phyloP scores from a whole-genome alignment of 2,797 vertebrate genomes.

The Pipistrellus pipistrellus region DNA sequence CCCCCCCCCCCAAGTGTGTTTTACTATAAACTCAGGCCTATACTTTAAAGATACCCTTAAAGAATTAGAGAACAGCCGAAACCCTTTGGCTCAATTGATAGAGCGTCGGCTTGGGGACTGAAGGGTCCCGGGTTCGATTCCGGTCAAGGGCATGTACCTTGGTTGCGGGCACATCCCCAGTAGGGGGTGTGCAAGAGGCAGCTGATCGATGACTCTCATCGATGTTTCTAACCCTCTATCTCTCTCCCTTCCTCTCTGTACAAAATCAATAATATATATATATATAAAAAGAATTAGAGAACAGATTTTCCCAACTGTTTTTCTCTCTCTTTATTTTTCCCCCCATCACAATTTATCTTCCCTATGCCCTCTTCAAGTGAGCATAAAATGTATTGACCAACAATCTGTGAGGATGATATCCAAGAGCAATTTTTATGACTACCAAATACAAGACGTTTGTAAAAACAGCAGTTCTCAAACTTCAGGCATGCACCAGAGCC shows the following conservation, averaged over 20 bases:
- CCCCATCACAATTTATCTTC: neutral
- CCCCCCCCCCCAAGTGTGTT: neutral
- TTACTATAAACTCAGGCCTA: conserved; percentile 36
- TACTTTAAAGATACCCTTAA: conserved; percentile 28
- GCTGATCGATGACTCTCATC: no score
- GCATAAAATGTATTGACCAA: conserved; percentile 11
- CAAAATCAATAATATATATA: no score
- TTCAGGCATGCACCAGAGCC: neutral
- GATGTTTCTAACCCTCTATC: no score
- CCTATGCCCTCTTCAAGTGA: conserved; percentile 3
- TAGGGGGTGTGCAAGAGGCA: no score
- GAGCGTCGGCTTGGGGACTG: no score
- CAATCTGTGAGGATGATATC: neutral
- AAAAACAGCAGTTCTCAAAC: conserved; percentile 57
- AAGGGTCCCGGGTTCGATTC: no score
- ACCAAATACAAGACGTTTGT: conserved; percentile 1
- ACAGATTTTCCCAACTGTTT: neutral
- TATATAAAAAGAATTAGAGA: neutral
- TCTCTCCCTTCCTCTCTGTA: no score
- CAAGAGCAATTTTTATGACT: conserved; percentile 37
- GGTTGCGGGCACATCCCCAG: no score
- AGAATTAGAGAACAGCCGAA: neutral
- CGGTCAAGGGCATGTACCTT: no score
- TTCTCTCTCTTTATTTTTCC: neutral
- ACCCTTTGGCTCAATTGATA: no score